Base-by-base conservation (phyloP, 2,113 vertebrate species). In the Lamprotornis superbus region DNA sequence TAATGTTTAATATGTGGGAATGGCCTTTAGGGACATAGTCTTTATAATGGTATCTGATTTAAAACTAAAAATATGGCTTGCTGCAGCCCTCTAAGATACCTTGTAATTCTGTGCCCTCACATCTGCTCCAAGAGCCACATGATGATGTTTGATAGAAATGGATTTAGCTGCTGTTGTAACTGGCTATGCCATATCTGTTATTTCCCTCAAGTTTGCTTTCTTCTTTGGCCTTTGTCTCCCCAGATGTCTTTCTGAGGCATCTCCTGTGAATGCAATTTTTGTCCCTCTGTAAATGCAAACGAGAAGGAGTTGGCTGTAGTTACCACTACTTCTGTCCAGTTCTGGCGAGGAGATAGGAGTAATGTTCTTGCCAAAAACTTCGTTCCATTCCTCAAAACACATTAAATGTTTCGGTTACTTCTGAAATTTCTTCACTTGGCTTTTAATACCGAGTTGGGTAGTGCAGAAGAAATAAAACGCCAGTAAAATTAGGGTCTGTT, bases 31-130 rank as follows among this genome's bases (percentile, higher is more conserved):
- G 81, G 95, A 94, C 89, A 61, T 42, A 5, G 4, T 90, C 52
- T 84, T 94, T 89, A 83, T 95, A 85, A 64, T 49, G 59, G 22
- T 89, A 60, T 96, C 89, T 97, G 68, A 90, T 96, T 86, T 87
- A 84, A 89, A 94, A 74, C 87, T 95, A 90, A 77, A 97, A 93
- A 87, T 97, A 95, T n/a, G 31, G 74, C 76, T 77, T 83, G 42
- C 68, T 76, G 25, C 12, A 63, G 7, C 35, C 67, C 33, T 44
- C 21, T 70, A 53, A 70, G 60, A 52, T 63, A 55, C 23, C 27
- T 25, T 87, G 44, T 76, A 85, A 73, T 90, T 76, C 76, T 59
- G 44, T 82, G 70, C 61, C 79, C 50, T 86, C n/a, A 40, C 12
- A 8, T 71, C 55, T 70, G 21, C 60, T 90, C 9, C 60, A 65